A percentile compares a stretch with the other conserved stretches of the same genome.
phyloP scores from a whole-genome alignment of 2,113 vertebrate genomes.

The Hemiprocne comata region DNA sequence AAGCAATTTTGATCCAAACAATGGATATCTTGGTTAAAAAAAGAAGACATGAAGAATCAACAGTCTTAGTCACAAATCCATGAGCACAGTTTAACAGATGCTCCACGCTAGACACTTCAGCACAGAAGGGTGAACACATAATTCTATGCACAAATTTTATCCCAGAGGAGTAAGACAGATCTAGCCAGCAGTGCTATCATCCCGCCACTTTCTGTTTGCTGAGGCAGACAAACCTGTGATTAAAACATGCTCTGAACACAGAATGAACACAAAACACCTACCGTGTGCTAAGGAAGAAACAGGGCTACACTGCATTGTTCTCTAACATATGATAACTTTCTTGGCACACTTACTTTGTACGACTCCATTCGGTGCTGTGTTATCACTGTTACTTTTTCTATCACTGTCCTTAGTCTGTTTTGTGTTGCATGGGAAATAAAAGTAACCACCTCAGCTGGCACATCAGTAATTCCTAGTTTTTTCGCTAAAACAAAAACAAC shows the following conservation, averaged over 20 bases:
- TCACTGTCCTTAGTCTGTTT: constrained; percentile 81
- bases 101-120: not conserved
- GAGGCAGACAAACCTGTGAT: not conserved
- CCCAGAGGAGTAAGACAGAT: not conserved
- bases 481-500: constrained; percentile 75
- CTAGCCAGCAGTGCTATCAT: not conserved
- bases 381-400: constrained; percentile 86
- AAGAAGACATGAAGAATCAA: not conserved
- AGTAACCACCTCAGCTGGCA: constrained; percentile 84
- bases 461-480: constrained; percentile 86
- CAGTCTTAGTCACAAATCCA: not conserved
- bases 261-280: accelerated
- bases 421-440: constrained; percentile 88
- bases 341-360: constrained; percentile 76
- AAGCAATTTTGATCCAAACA: not conserved
- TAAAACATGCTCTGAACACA: not conserved
- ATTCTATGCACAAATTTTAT: not conserved
- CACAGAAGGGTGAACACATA: not conserved
- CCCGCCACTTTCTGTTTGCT: not conserved
- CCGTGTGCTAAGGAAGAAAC: not conserved
- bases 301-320: accelerated
- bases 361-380: constrained; percentile 87
- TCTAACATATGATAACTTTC: too few relatives aligned
- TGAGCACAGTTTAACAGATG: not conserved
- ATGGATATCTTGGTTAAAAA: not conserved